Evolutionary conservation across 2,888 invertebrate genomes (phyloP).

Genomic region (Macaria notata): DNA sequence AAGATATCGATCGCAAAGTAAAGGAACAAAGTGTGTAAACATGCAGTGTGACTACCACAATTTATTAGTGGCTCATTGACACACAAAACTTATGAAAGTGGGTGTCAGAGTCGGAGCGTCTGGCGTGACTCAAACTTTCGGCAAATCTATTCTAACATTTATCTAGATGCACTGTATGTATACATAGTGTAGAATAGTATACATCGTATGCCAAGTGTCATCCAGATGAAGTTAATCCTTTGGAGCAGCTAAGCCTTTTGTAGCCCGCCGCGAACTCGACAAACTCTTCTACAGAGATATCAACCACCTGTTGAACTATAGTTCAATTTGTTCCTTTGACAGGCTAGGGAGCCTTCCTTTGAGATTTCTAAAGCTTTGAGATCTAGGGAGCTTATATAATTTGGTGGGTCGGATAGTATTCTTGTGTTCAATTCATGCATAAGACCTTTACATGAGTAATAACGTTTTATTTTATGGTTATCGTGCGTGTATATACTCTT

Average conservation of each 20-base stretch:
- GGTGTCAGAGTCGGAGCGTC: conserved; percentile 19
- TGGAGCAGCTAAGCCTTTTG: conserved; percentile 29
- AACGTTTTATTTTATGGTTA: no score
- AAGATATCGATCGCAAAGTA: conserved; percentile 9
- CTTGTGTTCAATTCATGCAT: neutral
- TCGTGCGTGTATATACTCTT: no score
- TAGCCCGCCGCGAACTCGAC: conserved; percentile 25
- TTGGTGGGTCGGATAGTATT: neutral
- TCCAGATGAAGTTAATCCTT: conserved; percentile 5
- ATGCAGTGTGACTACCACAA: conserved; percentile 10
- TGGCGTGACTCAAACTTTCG: conserved; percentile 19
- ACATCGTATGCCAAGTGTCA: no score
- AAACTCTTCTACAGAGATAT: conserved; percentile 28
- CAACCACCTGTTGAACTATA: conserved; percentile 41
- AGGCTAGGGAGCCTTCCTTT: conserved; percentile 11
- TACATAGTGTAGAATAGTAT: no score
- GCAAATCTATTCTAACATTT: conserved; percentile 5
- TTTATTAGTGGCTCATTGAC: conserved; percentile 23
- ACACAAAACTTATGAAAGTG: conserved; percentile 21
- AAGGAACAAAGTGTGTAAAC: conserved; percentile 8
- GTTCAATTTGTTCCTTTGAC: conserved; percentile 29
- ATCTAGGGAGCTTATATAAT: neutral
- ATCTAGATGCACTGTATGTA: no score
- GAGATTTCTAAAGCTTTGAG: neutral
- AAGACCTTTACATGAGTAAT: no score